phyloP scores from a whole-genome alignment of 2,113 vertebrate species.

The Natator depressus region DNA sequence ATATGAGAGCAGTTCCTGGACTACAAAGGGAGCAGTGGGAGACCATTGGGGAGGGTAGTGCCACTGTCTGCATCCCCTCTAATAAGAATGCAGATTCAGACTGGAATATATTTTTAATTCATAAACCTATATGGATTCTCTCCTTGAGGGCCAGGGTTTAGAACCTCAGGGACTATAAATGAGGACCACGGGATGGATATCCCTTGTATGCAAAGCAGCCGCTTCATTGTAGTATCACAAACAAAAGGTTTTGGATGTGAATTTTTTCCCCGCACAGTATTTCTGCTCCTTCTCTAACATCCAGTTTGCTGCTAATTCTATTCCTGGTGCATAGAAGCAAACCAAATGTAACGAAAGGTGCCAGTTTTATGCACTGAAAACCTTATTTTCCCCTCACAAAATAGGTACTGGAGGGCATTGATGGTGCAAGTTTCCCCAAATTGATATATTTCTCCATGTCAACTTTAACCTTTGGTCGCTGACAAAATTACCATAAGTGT shows the following conservation, averaged over 20 bases:
- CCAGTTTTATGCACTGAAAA: background rate
- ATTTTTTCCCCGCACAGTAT: background rate
- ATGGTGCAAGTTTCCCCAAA: background rate
- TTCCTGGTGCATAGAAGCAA: background rate
- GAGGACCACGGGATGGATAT: background rate
- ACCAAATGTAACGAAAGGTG: background rate
- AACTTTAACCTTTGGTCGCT: background rate
- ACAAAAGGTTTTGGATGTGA: background rate
- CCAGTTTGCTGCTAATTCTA: background rate
- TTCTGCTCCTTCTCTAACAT: background rate
- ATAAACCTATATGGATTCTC: background rate
- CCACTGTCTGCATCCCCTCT: background rate
- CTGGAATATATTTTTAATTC: background rate
- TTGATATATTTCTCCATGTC: background rate
- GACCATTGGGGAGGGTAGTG: background rate
- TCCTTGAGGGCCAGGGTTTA: background rate
- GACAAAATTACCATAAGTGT: background rate
- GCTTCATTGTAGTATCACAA: background rate
- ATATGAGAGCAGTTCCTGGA: background rate
- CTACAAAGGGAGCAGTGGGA: background rate
- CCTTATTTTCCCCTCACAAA: background rate
- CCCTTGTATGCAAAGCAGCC: background rate
- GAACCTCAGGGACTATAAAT: background rate
- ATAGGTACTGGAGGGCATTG: background rate
- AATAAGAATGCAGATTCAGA: background rate